Percentiles rank a stretch among this genome's conserved stretches.
These are phyloP conservation scores for Rhodeus uyekii DNA, from an alignment of 2,797 vertebrate species.

Conservation along the genomic window DNA sequence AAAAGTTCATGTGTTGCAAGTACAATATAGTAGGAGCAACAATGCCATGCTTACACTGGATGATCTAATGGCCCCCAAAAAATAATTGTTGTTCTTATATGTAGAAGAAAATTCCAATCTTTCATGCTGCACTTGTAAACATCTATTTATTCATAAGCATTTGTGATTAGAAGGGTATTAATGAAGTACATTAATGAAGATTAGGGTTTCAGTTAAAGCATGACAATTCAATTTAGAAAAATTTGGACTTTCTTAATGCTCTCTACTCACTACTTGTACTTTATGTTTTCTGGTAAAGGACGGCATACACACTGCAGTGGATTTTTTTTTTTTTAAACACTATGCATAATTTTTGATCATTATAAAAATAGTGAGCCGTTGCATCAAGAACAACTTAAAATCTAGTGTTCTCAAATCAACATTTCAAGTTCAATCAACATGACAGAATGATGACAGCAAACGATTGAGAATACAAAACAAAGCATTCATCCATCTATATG, in stretches of 20 bases:
- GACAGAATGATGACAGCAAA: constrained; percentile 41
- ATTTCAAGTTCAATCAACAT: constrained; percentile 40
- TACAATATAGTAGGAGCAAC: constrained; percentile 60
- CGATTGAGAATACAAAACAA: constrained; percentile 43
- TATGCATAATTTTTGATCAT: constrained; percentile 51
- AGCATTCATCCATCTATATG: constrained; percentile 45
- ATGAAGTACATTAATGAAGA: no score
- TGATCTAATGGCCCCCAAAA: constrained; percentile 3
- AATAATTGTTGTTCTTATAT: constrained; percentile 69
- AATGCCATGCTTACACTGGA: constrained; percentile 60
- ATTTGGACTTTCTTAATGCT: neutral
- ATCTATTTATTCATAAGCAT: constrained; percentile 83
- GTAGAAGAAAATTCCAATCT: constrained; percentile 74
- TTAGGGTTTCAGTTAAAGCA: constrained; percentile 25
- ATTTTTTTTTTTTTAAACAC: constrained; percentile 44
- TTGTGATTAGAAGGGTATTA: constrained; percentile 75
- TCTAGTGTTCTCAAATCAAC: constrained; percentile 45
- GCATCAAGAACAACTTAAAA: constrained; percentile 52
- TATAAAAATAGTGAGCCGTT: constrained; percentile 62
- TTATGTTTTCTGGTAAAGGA: constrained; percentile 15
- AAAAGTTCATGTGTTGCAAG: constrained; percentile 52
- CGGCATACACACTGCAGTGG: constrained; percentile 12
- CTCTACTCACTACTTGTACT: neutral
- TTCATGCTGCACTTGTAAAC: constrained; percentile 58
- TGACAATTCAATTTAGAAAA: constrained; percentile 8